Percentiles rank a stretch among this genome's conserved stretches.
phyloP scores from a whole-genome alignment of 2,888 invertebrate genomes.

The Hydropsyche betteni region DNA sequence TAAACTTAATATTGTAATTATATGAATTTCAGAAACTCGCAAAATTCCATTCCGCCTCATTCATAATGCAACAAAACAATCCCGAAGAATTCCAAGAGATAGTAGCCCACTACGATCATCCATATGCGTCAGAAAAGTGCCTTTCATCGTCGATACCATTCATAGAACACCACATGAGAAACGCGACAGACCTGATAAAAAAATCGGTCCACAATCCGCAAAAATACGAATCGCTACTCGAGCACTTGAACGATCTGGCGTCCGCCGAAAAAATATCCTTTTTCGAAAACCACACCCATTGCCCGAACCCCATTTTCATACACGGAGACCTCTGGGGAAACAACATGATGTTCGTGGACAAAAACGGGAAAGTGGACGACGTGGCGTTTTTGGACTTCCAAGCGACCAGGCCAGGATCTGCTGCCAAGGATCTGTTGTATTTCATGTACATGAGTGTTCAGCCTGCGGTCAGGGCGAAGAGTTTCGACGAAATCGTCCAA shows the following conservation, averaged over 20 bases:
- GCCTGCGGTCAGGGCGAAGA: constrained; percentile 36
- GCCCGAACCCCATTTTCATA: constrained; percentile 52
- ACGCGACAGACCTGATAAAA: constrained; percentile 37
- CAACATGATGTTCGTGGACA: constrained; percentile 56
- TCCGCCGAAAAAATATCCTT: no score
- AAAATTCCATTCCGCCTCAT: constrained; percentile 48
- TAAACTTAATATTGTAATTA: no score
- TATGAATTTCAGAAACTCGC: constrained; percentile 45
- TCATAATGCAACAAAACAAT: constrained; percentile 44
- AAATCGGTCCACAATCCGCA: background rate
- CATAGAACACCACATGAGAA: constrained; percentile 35
- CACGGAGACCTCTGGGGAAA: constrained; percentile 56
- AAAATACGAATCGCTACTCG: constrained; percentile 33
- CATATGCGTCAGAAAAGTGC: constrained; percentile 38
- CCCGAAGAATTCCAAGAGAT: constrained; percentile 34
- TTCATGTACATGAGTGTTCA: constrained; percentile 48
- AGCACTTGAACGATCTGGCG: constrained; percentile 31
- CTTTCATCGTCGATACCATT: background rate
- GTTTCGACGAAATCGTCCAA: constrained; percentile 40
- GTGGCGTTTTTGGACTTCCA: constrained; percentile 59
- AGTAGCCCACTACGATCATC: constrained; percentile 42
- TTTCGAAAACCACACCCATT: background rate
- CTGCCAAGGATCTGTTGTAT: constrained; percentile 43
- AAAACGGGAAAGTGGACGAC: constrained; percentile 51
- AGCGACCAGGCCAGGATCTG: constrained; percentile 53